Base-by-base conservation (phyloP, 2,113 vertebrate species). In the Myxocyprinus asiaticus region DNA sequence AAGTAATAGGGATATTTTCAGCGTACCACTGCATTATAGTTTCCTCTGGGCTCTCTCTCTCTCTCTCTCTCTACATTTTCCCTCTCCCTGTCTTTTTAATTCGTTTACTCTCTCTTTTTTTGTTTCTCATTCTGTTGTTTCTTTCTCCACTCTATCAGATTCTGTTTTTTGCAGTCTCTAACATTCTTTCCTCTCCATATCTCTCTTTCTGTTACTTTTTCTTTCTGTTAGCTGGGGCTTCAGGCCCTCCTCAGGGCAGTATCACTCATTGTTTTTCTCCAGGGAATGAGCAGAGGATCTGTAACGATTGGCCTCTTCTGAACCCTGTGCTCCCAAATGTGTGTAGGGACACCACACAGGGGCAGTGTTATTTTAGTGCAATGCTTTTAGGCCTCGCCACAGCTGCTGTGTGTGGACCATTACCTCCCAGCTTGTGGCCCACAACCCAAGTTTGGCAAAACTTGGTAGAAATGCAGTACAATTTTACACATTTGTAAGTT, bases 251-350 rank as follows among this genome's bases (percentile, higher is more conserved):
- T 76, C 65, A 50, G 51, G 63, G 82, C 66, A 51, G 51, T 56
- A 61, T 67, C 66, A 6, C 55, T 82, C 70, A 64, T 55, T 79
- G 69, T 76, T 79, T 82, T 66, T 64, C 81, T 74, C 77, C 42
- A 65, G 67, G 22, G 64, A 82, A 47, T 51, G 8, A 76, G 71
- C 51, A 14, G 59, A 22, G 56, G 47, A 74, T 82, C 50, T 64
- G 76, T 82, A 64, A 79, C 55, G 50, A 66, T 56, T 79, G 70
- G 73, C 58, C 72, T 78, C 10, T 14, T 58, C 77, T 79, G 64
- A 76, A 79, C 67, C 59, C 42, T 4, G n/a, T 50, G 64, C 48
- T 61, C 15, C 61, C 62, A 65, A 33, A 67, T 75, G 56, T 82
- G 76, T 72, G 43, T 45, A 4, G 67, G 76, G 81, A 79, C 58